Evolutionary conservation across 2,888 invertebrate species (phyloP).

Genomic region (Ischnus inquisitorius): DNA sequence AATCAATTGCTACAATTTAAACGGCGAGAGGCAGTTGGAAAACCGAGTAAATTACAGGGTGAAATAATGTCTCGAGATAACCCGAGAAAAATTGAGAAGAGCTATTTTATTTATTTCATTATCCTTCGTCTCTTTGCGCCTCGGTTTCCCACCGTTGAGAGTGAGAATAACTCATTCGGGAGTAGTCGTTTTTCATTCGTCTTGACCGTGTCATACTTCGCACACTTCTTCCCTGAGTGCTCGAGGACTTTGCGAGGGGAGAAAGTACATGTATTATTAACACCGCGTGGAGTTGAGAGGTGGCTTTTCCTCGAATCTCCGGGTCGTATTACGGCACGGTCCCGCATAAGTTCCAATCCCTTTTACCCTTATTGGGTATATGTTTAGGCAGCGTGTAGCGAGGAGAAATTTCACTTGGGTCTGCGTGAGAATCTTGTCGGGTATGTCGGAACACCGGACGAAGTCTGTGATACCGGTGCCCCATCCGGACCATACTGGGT

Average conservation of each 20-base stretch:
- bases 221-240: slow-evolving; percentile 43
- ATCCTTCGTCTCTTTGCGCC: slow-evolving; percentile 25
- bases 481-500: no score
- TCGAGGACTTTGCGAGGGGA: slow-evolving; percentile 15
- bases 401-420: no score
- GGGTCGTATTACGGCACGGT: neutral
- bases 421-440: no score
- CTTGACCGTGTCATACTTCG: slow-evolving; percentile 38
- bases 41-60: neutral
- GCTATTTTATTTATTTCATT: slow-evolving; percentile 10
- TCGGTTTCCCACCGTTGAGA: slow-evolving; percentile 13
- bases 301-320: neutral
- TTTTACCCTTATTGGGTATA: neutral
- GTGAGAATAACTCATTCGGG: slow-evolving; percentile 39
- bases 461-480: no score
- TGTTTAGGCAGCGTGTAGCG: no score
- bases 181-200: slow-evolving; percentile 58
- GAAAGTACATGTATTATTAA: slow-evolving; percentile 67
- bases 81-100: neutral
- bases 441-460: no score
- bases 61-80: neutral
- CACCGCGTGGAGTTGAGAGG: slow-evolving; percentile 37
- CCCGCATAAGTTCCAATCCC: neutral
- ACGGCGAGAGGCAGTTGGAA: neutral
- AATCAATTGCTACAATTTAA: neutral